Base-by-base conservation (phyloP, 2,888 invertebrate species). In the Dryadula phaetusa region DNA sequence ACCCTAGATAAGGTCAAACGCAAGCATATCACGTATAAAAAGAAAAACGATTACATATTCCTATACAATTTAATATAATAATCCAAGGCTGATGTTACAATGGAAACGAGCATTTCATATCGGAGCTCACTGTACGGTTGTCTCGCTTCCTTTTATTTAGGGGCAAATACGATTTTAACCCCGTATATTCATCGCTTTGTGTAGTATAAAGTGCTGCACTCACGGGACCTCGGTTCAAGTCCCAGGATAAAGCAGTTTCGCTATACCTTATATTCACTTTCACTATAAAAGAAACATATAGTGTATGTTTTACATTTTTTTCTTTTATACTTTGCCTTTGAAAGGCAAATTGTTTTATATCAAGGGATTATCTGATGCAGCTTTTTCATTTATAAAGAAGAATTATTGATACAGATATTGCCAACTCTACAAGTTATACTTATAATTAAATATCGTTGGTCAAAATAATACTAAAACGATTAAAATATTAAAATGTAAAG, bases 81-180 rank as follows among this genome's bases (percentile, higher is more conserved):
- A 12, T 16, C 4, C 2, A 16, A 14, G 10, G 22, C 22, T 22
- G 7, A 54, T 22, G 47, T 10, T 14, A 25, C 3, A 80, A 72
- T 82, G 89, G 72, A 76, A 44, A 75, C 79, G 62, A 34, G n/a
- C 74, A 14, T 46, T 63, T 74, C 75, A 77, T 81, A 81, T 81
- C 80, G 78, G 76, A 74, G 75, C 73, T 75, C 74, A 78, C 76
- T 79, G 74, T 77, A 76, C 71, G 76, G 81, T 79, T 78, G 77
- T 77, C 75, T 75, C 72, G 78, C 82, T 83, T 84, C 83, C 83
- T 84, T 87, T 86, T 88, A 88, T 88, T 87, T 84, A 81, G 79
- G 78, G 77, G 79, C 82, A 85, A 88, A 88, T 86, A 79, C 80
- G 84, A 89, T 88, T 86, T 83, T 72, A 79, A 78, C 78, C 74